Evolutionary conservation across 2,113 vertebrate genomes (phyloP).

Genomic region (Pituophis catenifer): DNA sequence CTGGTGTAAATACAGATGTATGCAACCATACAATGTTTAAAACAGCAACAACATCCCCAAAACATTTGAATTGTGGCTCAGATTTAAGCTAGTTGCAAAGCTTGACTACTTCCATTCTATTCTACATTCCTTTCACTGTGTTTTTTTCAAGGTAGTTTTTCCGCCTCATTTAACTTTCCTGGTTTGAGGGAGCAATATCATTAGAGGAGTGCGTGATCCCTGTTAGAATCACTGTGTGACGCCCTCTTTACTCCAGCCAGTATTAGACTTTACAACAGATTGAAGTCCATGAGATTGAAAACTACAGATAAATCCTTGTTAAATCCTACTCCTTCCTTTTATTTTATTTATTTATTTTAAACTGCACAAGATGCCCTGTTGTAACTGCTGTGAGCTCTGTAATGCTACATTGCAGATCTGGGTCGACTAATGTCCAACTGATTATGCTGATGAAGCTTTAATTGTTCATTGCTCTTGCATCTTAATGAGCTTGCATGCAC

Average conservation of each 20-base stretch:
- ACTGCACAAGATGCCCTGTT: not conserved
- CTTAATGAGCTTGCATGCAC: not conserved
- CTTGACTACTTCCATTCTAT: not conserved
- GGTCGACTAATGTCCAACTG: not conserved
- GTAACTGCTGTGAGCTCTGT: not conserved
- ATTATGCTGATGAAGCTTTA: not conserved
- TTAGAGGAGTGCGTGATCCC: not conserved
- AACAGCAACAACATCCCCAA: not conserved
- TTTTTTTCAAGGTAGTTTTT: not conserved
- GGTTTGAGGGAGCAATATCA: not conserved
- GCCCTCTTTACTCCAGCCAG: not conserved
- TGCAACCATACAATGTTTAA: not conserved
- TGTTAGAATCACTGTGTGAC: not conserved
- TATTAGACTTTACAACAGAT: not conserved
- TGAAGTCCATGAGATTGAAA: not conserved
- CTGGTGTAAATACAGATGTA: not conserved
- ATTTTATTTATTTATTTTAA: not conserved
- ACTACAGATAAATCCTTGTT: not conserved
- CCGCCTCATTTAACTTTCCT: not conserved
- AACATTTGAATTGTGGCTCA: not conserved
- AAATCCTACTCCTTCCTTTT: not conserved
- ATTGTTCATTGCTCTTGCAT: conserved; percentile 2
- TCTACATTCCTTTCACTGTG: not conserved
- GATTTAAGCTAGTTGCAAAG: not conserved
- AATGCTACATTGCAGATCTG: not conserved